Base-by-base conservation (phyloP, 2,113 vertebrate species). In the Dicrurus megarhynchus region DNA sequence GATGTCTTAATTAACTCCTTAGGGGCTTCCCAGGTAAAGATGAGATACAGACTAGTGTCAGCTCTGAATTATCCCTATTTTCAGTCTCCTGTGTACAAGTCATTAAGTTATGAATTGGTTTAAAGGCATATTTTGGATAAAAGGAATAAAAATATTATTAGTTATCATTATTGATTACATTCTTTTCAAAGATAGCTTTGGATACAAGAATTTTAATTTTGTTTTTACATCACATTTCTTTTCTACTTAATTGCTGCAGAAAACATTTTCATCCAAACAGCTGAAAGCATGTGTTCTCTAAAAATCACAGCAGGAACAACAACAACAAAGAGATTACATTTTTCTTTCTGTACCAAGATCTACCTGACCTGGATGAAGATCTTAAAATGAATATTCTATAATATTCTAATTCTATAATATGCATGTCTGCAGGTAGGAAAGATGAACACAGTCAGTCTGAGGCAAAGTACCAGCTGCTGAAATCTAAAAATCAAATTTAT, bases 401-500 rank as follows among this genome's bases (percentile, higher is more conserved):
- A 89, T 69, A 97, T 12, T 49, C 23, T 49, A 49, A 61, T 90
- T 94, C 56, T 88, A 13, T 84, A 94, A 89, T 69, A 97, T 12
- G 11, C 28, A 71, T 60, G 33, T 60, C 83, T 80, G 84, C 6
- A 7, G 39, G 64, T 55, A 97, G 35, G 14, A 89, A 87, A 89
- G 75, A 94, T 44, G 78, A 97, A 46, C 53, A 85, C 52, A 93
- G 11, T 39, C 35, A 63, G 32, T 61, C 41, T 64, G 15, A 88
- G 69, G 81, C 84, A 47, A 67, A 53, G 17, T 22, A 65, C 67
- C 83, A 95, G 77, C 39, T 94, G 53, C 32, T 55, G 55, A 88
- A 89, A 95, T 86, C 89, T 97, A 85, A 96, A 95, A 84, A 93
- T 96, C 87, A 95, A 89, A 96, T 59, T 65, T 91, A 94, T 84